Percentiles rank a stretch among this genome's conserved stretches.
Evolutionary conservation across 2,888 invertebrate genomes (phyloP).

Genomic region (Drosophila mimetica): DNA sequence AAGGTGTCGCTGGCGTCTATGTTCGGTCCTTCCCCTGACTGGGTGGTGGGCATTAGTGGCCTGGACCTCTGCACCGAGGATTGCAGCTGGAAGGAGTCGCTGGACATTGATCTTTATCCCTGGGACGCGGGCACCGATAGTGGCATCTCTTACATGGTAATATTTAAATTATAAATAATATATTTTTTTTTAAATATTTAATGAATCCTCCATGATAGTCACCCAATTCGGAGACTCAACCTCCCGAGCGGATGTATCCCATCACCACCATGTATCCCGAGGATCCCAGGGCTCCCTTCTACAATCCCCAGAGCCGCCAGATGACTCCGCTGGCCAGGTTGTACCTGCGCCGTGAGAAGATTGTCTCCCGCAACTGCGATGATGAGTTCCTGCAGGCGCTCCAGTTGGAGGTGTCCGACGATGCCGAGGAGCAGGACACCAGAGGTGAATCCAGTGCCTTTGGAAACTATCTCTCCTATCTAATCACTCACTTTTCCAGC

Average conservation of each 20-base stretch:
- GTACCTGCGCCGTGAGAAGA: conserved; percentile 90
- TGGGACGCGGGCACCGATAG: conserved; percentile 98
- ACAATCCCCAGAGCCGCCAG: conserved; percentile 88
- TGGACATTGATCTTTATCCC: conserved; percentile 94
- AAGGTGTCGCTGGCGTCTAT: conserved; percentile 94
- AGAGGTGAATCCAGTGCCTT: conserved; percentile 86
- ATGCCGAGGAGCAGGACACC: conserved; percentile 87
- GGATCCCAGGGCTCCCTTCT: conserved; percentile 96
- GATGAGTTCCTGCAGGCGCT: conserved; percentile 87
- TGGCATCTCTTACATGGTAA: conserved; percentile 95
- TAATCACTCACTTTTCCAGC: conserved; percentile 85
- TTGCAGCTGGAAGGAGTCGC: conserved; percentile 95
- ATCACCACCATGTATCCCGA: conserved; percentile 96
- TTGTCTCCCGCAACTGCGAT: conserved; percentile 91
- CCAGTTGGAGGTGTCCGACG: conserved; percentile 88
- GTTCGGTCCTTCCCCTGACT: conserved; percentile 98
- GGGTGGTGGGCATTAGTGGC: conserved; percentile 97
- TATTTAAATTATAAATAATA: conserved; percentile 32
- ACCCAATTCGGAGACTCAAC: conserved; percentile 90
- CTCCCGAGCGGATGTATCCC: conserved; percentile 92
- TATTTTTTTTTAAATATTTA: background rate
- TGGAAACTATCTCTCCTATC: background rate
- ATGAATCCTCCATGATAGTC: conserved; percentile 86
- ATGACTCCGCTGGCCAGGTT: conserved; percentile 95
- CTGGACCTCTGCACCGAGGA: conserved; percentile 94